Base-by-base conservation (phyloP, 2,797 vertebrate genomes). In the Sylvia borin region DNA sequence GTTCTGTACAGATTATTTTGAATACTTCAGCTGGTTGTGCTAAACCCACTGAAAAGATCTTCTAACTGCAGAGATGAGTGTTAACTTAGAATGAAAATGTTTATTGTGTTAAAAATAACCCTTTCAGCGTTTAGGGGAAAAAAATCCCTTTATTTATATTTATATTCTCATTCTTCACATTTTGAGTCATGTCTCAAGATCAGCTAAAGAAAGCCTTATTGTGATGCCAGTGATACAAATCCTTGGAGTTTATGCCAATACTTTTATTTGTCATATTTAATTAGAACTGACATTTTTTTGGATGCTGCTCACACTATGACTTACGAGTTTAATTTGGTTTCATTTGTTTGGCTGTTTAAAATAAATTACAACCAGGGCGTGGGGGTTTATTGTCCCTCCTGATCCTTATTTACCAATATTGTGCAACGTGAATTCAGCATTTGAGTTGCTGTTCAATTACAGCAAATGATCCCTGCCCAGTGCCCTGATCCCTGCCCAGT, bases 171-270 rank as follows among this genome's bases (percentile, higher is more conserved):
- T 96, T 95, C 94, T 94, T 95, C 88, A 80, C 14, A 16, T 82
- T 96, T 82, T 91, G 92, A 94, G 92, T 96, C 93, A 95, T 58
- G 94, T 95, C 94, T 96, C 92, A 89, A 57, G 77, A 94, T 73
- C 85, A 88, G 1, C 83, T 91, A 86, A 85, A 64, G 57, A 51
- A 51, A 65, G 77, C 67, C 71, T 93, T 93, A 42, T 32, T 90
- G 60, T 87, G 53, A 55, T 96, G 93, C 86, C 77, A 93, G 4
- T 47, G 24, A 81, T 74, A 92, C 38, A 92, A 97, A 84, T 60
- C 80, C 79, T 71, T 27, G 11, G 60, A 64, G 27, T 62, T 95
- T 66, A 70, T 53, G 74, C 92, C 88, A 91, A 90, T 92, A 78
- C 24, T 94, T 95, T 92, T 72, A 92, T 81, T 94, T 90, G 40